Evolutionary conservation across 2,888 invertebrate genomes (phyloP), one percentile per base, ranked within the genome.

Genomic region (Eumacrocentrus americanus): DNA sequence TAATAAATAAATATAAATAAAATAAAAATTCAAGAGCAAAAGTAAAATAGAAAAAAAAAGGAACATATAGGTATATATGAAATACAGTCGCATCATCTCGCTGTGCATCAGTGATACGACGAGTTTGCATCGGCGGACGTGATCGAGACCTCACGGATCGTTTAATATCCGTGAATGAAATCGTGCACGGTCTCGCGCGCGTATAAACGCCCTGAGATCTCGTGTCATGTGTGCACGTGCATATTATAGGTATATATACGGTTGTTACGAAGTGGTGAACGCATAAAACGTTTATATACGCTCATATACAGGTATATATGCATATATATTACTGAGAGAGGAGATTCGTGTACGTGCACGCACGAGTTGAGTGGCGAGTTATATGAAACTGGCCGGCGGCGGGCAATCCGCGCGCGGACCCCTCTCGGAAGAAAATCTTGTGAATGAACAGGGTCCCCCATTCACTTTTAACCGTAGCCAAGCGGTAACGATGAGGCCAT

Each of bases 401-500:
- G 65, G 65, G 63, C 66, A 68, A 67, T 61, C 62, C 61, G 53
- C 62, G 58, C 29, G 61, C 51, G 62, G 60, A 67, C 66, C 69
- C 66, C 68, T 58, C 67, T 71, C 67, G 69, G 65, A 71, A 72
- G 75, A 75, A 77, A 77, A 76, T 74, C 73, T 77, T 77, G 74
- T 78, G 78, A 78, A 78, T 78, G 78, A 77, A 72, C 74, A 65
- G n/a, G 72, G 73, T 75, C 73, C 72, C 72, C 78, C 78, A 78
- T 78, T 78, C 78, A 78, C 78, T 78, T 77, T 78, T 75, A 75
- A 75, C 66, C 70, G 69, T 66, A 66, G 67, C 65, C 64, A 62
- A 62, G 58, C 63, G 64, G 68, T 66, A 66, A 69, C 67, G 64
- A 65, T 60, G 61, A 51, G 60, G 62, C 61, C 54, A 40, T 51